Conservation (phyloP, 2,888 invertebrate species). For the Theretra japonica region DNA sequence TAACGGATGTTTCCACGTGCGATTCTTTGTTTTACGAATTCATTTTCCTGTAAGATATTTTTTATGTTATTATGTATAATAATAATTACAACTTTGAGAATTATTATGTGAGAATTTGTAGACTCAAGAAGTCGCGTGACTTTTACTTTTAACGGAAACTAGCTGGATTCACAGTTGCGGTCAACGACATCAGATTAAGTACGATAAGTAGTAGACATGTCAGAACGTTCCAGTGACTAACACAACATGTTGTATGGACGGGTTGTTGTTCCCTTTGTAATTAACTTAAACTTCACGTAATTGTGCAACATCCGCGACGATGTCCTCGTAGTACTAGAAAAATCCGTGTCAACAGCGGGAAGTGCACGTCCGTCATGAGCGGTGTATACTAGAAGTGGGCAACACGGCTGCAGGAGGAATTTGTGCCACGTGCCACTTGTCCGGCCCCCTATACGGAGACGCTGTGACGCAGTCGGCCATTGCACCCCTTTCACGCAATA, state of each 20-base stretch:
- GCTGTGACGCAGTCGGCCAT: conserved; percentile 72
- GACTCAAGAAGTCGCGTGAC: background rate
- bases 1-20: conserved; percentile 91
- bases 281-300: background rate
- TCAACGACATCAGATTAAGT: background rate
- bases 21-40: conserved; percentile 94
- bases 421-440: conserved; percentile 75
- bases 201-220: background rate
- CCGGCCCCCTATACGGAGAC: conserved; percentile 45
- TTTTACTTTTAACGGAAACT: conserved; percentile 10
- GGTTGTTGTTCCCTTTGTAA: conserved; percentile 2
- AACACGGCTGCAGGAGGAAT: conserved; percentile 71
- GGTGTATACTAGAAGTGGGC: conserved; percentile 74
- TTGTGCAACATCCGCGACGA: conserved; percentile 19
- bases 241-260: background rate
- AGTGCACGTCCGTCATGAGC: conserved; percentile 61
- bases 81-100: background rate
- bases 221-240: background rate
- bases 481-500: conserved; percentile 81
- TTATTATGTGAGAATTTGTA: background rate
- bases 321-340: conserved; percentile 3
- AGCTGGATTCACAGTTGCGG: background rate
- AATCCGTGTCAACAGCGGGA: conserved; percentile 57
- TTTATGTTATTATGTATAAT: background rate
- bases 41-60: conserved; percentile 86